Conservation (phyloP, 2,888 invertebrate genomes). For the Phyto melanocephala region DNA sequence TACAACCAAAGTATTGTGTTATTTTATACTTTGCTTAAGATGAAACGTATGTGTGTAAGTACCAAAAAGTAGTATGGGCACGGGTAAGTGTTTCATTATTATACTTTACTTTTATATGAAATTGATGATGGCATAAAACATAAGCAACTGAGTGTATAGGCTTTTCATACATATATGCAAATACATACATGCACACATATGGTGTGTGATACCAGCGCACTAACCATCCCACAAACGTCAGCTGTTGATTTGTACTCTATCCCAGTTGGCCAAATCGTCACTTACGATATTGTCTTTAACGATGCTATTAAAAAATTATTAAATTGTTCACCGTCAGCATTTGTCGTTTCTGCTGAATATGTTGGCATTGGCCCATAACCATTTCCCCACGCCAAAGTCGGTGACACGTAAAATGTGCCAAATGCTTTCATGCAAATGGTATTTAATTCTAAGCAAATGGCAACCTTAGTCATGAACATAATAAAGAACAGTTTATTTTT, state of each 20-base stretch:
- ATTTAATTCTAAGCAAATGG: too few species aligned
- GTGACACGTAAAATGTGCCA: too few species aligned
- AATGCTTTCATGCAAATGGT: too few species aligned
- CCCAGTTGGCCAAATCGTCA: neutral
- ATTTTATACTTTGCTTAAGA: neutral
- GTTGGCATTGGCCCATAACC: too few species aligned
- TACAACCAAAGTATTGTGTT: neutral
- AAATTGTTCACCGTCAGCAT: too few species aligned
- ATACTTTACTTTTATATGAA: neutral
- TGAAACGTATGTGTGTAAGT: neutral
- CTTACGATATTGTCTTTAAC: too few species aligned
- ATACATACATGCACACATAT: neutral
- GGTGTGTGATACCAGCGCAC: neutral
- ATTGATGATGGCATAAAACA: neutral
- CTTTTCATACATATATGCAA: neutral
- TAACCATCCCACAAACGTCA: neutral
- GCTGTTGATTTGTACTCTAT: constrained; percentile 7
- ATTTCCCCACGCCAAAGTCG: too few species aligned
- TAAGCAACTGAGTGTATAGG: neutral
- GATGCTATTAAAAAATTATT: too few species aligned
- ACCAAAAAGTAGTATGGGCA: neutral
- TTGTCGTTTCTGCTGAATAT: too few species aligned
- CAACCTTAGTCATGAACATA: too few species aligned
- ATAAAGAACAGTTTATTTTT: too few species aligned
- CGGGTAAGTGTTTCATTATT: constrained; percentile 15